phyloP scores from a whole-genome alignment of 2,113 vertebrate genomes.

The Caranx melampygus region DNA sequence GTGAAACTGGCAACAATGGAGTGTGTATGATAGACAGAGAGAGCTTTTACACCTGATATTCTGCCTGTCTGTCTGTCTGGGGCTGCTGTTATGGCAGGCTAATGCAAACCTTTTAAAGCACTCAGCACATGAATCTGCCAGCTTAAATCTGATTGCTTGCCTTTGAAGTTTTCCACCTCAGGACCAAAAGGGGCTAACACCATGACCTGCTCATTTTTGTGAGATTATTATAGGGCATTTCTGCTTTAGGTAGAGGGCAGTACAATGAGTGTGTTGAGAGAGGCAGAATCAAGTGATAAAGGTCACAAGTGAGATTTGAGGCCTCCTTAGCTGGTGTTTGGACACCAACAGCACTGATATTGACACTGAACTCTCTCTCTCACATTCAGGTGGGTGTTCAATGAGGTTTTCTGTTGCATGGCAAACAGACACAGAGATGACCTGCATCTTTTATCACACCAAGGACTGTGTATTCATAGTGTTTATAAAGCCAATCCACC shows the following conservation, averaged over 20 bases:
- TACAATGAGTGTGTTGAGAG: conserved; percentile 2
- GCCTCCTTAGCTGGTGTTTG: background rate
- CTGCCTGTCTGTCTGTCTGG: conserved; percentile 42
- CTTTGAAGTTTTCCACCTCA: conserved; percentile 59
- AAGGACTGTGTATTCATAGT: background rate
- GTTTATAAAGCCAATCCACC: no score
- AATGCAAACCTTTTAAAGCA: conserved; percentile 71
- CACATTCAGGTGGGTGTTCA: no score
- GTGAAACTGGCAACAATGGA: conserved; percentile 70
- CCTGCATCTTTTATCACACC: background rate
- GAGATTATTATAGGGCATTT: conserved; percentile 59
- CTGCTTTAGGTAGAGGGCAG: conserved; percentile 43
- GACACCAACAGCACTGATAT: background rate
- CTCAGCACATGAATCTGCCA: conserved; percentile 53
- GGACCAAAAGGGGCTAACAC: conserved; percentile 35
- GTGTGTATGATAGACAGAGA: conserved; percentile 74
- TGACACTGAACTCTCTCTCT: background rate
- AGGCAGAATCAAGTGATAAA: conserved; percentile 19
- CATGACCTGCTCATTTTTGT: conserved; percentile 54
- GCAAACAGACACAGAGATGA: background rate
- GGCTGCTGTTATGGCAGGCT: conserved; percentile 47
- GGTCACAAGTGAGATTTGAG: conserved; percentile 31
- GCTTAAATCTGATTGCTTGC: conserved; percentile 71
- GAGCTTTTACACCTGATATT: conserved; percentile 73
- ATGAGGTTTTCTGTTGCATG: background rate